phyloP scores from a whole-genome alignment of 2,888 invertebrate species.

The Nowickia ferox region DNA sequence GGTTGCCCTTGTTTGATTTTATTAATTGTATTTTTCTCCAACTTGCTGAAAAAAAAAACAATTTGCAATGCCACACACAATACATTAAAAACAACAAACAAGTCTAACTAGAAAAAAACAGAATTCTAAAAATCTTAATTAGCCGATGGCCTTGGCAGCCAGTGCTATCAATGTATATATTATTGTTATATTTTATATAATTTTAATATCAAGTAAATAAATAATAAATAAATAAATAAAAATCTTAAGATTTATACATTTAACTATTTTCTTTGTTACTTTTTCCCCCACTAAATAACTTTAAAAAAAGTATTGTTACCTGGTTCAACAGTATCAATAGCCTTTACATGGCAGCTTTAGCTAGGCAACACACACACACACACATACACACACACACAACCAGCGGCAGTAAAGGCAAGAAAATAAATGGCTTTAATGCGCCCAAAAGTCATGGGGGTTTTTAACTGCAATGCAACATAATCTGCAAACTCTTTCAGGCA shows the following conservation, averaged over 20 bases:
- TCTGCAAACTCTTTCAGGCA: conserved; percentile 30
- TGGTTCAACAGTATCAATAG: conserved; percentile 4
- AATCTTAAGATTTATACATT: conserved; percentile 50
- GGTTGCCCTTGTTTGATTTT: not conserved
- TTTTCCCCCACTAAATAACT: conserved; percentile 25
- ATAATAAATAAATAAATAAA: no score
- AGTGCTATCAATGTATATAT: no score
- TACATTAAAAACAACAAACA: conserved; percentile 37
- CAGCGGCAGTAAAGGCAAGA: conserved; percentile 7
- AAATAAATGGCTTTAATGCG: conserved; percentile 32
- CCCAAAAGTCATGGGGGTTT: conserved; percentile 49
- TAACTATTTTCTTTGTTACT: conserved; percentile 13
- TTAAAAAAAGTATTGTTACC: conserved; percentile 27
- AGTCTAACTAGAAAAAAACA: conserved; percentile 44
- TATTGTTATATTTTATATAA: no score
- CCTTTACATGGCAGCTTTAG: conserved; percentile 1
- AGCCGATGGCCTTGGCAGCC: no score
- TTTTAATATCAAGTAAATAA: no score
- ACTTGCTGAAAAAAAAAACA: conserved; percentile 18
- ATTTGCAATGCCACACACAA: conserved; percentile 9
- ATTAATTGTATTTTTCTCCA: conserved; percentile 7
- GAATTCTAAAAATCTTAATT: conserved; percentile 45
- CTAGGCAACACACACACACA: not conserved
- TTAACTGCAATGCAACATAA: conserved; percentile 58
- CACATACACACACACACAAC: not conserved